phyloP scores from a whole-genome alignment of 2,113 vertebrate genomes.

The Cariama cristata region DNA sequence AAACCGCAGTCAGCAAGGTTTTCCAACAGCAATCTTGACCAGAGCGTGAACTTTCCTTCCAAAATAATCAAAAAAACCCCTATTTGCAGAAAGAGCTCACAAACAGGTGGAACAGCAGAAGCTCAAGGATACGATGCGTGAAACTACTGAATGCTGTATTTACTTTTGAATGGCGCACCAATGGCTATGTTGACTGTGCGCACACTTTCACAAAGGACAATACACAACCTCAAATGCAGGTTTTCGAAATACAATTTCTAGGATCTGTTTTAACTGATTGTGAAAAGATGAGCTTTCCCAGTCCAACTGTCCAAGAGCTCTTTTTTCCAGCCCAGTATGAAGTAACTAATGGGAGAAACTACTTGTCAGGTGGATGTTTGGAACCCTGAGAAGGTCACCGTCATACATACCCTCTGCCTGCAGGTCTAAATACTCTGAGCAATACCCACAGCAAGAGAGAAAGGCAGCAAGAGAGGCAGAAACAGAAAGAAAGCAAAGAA shows the following conservation, averaged over 20 bases:
- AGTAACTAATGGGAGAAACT: not conserved
- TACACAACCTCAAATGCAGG: accelerated
- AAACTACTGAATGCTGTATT: accelerated
- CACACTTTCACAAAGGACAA: not conserved
- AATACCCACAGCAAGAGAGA: slow-evolving; percentile 36
- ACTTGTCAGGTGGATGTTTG: slow-evolving; percentile 51
- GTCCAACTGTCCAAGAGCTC: not conserved
- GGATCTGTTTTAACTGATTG: not conserved
- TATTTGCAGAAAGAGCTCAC: not conserved
- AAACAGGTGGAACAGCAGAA: not conserved
- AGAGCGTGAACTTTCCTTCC: not conserved
- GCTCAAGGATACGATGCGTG: not conserved
- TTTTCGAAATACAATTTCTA: not conserved
- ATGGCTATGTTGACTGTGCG: accelerated
- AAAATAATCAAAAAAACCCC: not conserved
- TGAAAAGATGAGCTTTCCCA: not conserved
- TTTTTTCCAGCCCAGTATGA: not conserved
- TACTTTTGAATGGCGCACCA: not conserved
- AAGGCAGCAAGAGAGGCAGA: not conserved
- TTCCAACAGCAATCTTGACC: not conserved
- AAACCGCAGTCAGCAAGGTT: not conserved
- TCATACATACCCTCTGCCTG: slow-evolving; percentile 66
- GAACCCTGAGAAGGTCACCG: not conserved
- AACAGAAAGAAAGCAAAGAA: not conserved
- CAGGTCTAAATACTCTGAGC: slow-evolving; percentile 73